Evolutionary conservation across 2,797 vertebrate species (phyloP).

Genomic region (Austrolebias charrua): DNA sequence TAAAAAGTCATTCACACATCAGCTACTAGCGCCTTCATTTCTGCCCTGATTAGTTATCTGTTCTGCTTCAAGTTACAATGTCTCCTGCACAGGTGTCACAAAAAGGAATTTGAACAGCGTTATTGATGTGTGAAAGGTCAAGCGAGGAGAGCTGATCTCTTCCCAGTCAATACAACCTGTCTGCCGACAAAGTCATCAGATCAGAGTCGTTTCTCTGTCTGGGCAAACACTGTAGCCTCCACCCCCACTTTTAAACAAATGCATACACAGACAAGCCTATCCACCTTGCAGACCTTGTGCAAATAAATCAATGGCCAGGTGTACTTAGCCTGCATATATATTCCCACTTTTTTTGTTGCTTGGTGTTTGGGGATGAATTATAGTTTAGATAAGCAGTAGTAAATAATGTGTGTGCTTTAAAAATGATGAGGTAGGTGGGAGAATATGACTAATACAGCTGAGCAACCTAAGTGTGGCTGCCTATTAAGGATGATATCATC

Average conservation of each 20-base stretch:
- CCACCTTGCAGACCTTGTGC: slow-evolving; percentile 22
- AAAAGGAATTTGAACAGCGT: slow-evolving; percentile 39
- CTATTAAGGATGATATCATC: slow-evolving; percentile 29
- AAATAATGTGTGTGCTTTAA: slow-evolving; percentile 56
- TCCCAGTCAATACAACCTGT: slow-evolving; percentile 64
- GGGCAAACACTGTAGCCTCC: slow-evolving; percentile 27
- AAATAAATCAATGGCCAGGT: slow-evolving; percentile 58
- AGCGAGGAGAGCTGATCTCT: slow-evolving; percentile 60
- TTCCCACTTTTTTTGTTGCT: slow-evolving; percentile 30
- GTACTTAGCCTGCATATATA: slow-evolving; percentile 39
- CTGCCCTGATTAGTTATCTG: slow-evolving; percentile 39
- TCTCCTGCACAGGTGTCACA: slow-evolving; percentile 38
- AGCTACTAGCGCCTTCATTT: neutral
- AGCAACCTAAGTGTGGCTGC: slow-evolving; percentile 17
- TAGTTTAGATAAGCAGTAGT: slow-evolving; percentile 45
- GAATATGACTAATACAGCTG: slow-evolving; percentile 21
- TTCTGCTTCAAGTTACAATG: slow-evolving; percentile 44
- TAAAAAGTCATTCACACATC: slow-evolving; percentile 2
- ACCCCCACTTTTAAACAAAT: slow-evolving; percentile 4
- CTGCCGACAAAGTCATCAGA: slow-evolving; percentile 72
- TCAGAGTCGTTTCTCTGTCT: slow-evolving; percentile 51
- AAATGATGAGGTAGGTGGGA: slow-evolving; percentile 39
- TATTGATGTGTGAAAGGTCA: slow-evolving; percentile 62
- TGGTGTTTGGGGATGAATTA: slow-evolving; percentile 41
- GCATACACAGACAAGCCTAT: slow-evolving; percentile 10